Base-by-base conservation (phyloP, 2,888 invertebrate species). In the Magallana nippona region DNA sequence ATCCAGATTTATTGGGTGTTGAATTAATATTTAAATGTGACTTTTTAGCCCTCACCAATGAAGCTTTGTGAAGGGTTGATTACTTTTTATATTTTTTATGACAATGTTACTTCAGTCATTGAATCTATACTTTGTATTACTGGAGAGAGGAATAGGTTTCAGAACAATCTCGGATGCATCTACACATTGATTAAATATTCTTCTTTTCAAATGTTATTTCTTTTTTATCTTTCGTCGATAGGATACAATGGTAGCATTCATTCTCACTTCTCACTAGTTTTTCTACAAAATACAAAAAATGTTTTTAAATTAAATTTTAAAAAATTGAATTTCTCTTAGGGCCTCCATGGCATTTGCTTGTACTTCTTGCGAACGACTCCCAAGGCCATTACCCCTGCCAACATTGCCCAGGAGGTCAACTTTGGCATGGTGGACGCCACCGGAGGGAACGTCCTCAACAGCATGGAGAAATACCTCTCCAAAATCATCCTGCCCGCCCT, bases 401-500 rank as follows among this genome's bases (percentile, higher is more conserved):
- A 92, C 87, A 93, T 94, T 55, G 92, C 91, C n/a, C 90, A 90
- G 55, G 94, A 94, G 81, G 92, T 94, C 44, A 93, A 91, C 88
- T 94, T 94, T 88, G 94, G 94, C 19, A 90, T 89, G 82, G 89
- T 94, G 87, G 94, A 94, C 84, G 91, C 92, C 83, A 96, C 97
- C 71, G 97, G 97, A 0, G 94, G 93, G 5, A 91, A 90, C 83
- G 95, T 98, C 87, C 96, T 98, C 85, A 96, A 97, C 1, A 97
- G 97, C 1, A 96, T 98, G 88, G 98, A 98, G 93, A 96, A 97
- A 58, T 96, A 98, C 15, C 96, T 98, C 93, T 97, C 98, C 90
- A 96, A 96, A 91, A 97, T 98, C 19, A 98, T 98, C 91, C 97
- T 98, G 96, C 98, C 98, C 91, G 97, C 97, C 0, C 92, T 95